Percentiles rank a stretch among this genome's conserved stretches.
phyloP scores from a whole-genome alignment of 2,797 vertebrate genomes.

The Coendou prehensilis region DNA sequence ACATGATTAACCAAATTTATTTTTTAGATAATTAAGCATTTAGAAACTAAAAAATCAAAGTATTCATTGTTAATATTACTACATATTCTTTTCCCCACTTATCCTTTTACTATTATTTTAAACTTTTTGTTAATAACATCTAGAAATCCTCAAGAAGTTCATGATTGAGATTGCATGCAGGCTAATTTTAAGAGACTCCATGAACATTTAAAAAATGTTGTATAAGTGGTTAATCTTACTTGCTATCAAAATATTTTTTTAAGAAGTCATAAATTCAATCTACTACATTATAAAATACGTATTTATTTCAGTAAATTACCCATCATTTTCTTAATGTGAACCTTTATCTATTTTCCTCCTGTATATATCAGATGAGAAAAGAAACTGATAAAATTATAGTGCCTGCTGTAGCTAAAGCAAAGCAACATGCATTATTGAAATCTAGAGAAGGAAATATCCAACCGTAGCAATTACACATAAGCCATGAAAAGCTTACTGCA shows the following conservation, averaged over 20 bases:
- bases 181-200: constrained; percentile 67
- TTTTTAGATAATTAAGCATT: constrained; percentile 53
- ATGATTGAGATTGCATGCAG: constrained; percentile 75
- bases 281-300: background rate
- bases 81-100: constrained; percentile 51
- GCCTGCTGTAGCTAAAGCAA: constrained; percentile 81
- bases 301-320: constrained; percentile 56
- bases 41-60: constrained; percentile 59
- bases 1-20: constrained; percentile 64
- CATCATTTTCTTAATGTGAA: constrained; percentile 67
- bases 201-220: constrained; percentile 1
- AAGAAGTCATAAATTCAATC: constrained; percentile 41
- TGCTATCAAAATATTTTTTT: constrained; percentile 1
- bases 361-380: constrained; percentile 88
- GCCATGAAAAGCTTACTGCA: constrained; percentile 86
- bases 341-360: constrained; percentile 70
- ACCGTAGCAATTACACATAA: constrained; percentile 86
- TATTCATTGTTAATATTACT: constrained; percentile 68
- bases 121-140: constrained; percentile 72
- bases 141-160: constrained; percentile 20
- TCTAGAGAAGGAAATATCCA: constrained; percentile 86
- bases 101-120: constrained; percentile 59
- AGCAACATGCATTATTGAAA: constrained; percentile 83
- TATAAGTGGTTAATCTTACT: constrained; percentile 33
- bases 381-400: constrained; percentile 82